Conservation (phyloP, 2,113 vertebrate species). For the Dipodomys merriami region DNA sequence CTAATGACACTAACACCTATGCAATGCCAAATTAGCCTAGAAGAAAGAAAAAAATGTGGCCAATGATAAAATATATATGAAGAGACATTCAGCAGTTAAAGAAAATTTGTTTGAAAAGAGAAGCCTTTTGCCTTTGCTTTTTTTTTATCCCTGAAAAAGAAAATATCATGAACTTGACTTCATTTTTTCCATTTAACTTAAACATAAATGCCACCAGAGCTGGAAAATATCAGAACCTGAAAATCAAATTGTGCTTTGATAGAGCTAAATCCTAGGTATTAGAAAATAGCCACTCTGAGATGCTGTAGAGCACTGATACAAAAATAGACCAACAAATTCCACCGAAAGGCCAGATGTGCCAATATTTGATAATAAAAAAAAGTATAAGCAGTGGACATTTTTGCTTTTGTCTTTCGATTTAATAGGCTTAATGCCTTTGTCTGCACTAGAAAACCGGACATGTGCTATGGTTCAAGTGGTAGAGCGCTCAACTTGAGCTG, state of each 20-base stretch:
- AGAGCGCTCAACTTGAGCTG: too few relatives aligned
- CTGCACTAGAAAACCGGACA: too few relatives aligned
- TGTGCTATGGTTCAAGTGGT: too few relatives aligned
- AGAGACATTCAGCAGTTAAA: background rate
- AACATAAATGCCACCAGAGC: background rate
- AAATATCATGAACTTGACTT: background rate
- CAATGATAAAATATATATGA: background rate
- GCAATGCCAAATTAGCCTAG: background rate
- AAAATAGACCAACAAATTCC: background rate
- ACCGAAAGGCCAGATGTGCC: background rate
- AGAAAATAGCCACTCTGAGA: background rate
- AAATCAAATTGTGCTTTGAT: background rate
- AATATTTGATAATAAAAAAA: background rate
- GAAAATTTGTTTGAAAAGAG: background rate
- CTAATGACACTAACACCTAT: background rate
- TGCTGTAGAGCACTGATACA: background rate
- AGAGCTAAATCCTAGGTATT: background rate
- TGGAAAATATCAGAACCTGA: conserved; percentile 10
- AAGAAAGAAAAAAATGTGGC: conserved; percentile 6
- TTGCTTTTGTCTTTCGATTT: background rate
- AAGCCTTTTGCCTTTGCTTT: background rate
- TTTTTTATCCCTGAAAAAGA: background rate
- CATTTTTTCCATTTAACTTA: background rate
- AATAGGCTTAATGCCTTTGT: background rate
- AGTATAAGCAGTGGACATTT: background rate